Evolutionary conservation across 2,797 vertebrate genomes (phyloP), one percentile per base, ranked within the genome.

Genomic region (Poeciliopsis turneri): DNA sequence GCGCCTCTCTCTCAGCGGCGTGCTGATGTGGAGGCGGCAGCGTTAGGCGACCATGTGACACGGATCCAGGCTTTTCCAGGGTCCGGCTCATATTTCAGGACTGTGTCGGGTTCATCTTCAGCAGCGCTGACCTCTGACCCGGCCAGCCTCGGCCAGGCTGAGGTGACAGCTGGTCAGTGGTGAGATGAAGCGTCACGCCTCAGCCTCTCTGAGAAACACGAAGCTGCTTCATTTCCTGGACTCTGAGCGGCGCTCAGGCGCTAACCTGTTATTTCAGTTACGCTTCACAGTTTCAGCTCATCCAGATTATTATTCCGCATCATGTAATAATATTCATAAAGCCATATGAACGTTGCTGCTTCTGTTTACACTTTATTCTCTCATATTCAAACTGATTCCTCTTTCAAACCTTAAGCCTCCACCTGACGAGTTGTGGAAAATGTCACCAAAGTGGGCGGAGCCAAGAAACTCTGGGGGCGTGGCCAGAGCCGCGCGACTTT

Each of bases 211-310:
- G 41, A 41, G 30, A 77, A 47, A n/a, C 70, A 59, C 69, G 71
- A 81, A 84, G 66, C 82, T 72, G 81, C 79, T 81, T 80, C 72
- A 64, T 90, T 88, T 75, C 41, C 74, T 39, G 23, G 74, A 66
- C 59, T 76, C 59, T 39, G 64, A 41, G 41, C 36, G 10, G 41
- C 3, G 33, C 64, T 23, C 18, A 1, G 12, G 13, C 13, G 23
- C 33, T 41, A 25, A 36, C 10, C 33, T 4, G 10, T 66, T 23
- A 12, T 5, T 25, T 25, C 33, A 11, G 1, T 64, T 18, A 16
- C 2, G 1, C 13, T 18, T 36, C 36, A 11, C 18, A 36, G 18
- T 20, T 66, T 66, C 10, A 36, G 16, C 28, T 16, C 15, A 5
- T 61, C 46, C 46, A 13, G 55, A 13, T 28, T 28, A 15, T 11